Evolutionary conservation across 1,140 invertebrate species (phyloP).

Genomic region (Drosophila navojoa): DNA sequence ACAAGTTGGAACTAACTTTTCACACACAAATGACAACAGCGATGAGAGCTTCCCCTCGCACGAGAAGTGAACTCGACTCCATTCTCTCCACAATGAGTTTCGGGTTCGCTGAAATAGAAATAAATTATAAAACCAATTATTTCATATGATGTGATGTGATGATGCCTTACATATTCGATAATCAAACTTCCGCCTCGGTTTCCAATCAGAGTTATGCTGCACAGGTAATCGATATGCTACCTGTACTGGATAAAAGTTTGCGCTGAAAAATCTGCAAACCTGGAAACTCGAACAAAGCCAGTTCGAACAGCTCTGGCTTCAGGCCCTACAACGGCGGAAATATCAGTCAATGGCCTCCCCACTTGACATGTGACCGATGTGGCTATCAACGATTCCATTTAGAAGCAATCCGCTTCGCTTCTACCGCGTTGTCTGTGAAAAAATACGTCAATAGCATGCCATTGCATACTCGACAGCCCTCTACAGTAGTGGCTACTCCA

Average conservation of each 20-base stretch:
- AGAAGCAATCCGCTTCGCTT: constrained; percentile 43
- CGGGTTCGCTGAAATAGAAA: too few relatives aligned
- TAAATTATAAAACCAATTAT: too few relatives aligned
- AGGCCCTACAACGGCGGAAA: constrained; percentile 15
- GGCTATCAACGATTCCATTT: constrained; percentile 73
- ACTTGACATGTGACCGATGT: constrained; percentile 76
- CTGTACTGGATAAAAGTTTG: neutral
- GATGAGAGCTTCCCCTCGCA: neutral
- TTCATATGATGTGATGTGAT: too few relatives aligned
- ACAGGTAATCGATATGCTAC: neutral
- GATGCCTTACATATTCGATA: too few relatives aligned
- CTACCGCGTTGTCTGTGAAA: constrained; percentile 5
- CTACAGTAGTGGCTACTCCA: constrained; percentile 14
- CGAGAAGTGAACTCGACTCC: neutral
- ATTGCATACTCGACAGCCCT: constrained; percentile 24
- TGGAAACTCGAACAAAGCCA: neutral
- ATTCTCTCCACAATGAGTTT: neutral
- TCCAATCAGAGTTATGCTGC: too few relatives aligned
- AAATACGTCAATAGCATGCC: constrained; percentile 17
- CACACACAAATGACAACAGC: neutral
- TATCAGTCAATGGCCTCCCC: constrained; percentile 60
- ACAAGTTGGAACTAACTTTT: constrained; percentile 9
- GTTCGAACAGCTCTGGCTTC: neutral
- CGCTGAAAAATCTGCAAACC: neutral
- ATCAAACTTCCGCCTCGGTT: neutral